These are phyloP conservation scores for Sterrhoptilus dennistouni DNA, from an alignment of 2,113 vertebrate genomes.

Conservation along the genomic window DNA sequence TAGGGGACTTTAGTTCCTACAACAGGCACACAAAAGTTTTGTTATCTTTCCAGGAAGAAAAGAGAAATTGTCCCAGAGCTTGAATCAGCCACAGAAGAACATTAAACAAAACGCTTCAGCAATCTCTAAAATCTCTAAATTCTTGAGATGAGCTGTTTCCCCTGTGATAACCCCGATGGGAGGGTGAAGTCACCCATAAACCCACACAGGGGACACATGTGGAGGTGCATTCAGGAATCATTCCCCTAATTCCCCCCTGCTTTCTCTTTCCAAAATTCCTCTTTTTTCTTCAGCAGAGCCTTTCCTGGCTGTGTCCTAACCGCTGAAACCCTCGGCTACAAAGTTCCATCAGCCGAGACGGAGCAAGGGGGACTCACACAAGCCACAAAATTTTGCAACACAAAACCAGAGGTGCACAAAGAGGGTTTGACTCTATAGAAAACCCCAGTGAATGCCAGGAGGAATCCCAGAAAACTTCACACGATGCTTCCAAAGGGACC, in stretches of 20 bases:
- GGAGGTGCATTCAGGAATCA: neutral
- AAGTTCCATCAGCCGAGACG: neutral
- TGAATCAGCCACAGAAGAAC: neutral
- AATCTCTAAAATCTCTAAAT: rapidly evolving
- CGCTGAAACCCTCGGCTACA: neutral
- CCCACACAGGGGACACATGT: rapidly evolving
- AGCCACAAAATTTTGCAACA: constrained; percentile 16
- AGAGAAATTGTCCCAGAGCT: neutral
- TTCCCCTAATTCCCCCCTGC: neutral
- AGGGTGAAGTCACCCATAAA: neutral
- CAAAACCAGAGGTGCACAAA: constrained; percentile 30
- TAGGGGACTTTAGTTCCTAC: neutral
- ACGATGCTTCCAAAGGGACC: constrained; percentile 18
- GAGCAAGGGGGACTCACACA: neutral
- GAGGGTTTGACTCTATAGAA: constrained; percentile 7
- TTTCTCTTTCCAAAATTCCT: neutral
- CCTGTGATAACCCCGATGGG: neutral
- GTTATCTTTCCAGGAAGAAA: neutral
- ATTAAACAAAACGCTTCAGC: neutral
- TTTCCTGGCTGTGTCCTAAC: constrained; percentile 8
- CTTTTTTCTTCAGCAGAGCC: neutral
- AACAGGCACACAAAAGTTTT: neutral
- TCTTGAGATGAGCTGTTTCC: neutral
- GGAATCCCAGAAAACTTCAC: constrained; percentile 21
- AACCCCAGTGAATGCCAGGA: constrained; percentile 1